A percentile compares a stretch with the other conserved stretches of the same genome.
phyloP scores from a whole-genome alignment of 2,113 vertebrate species.

The Arizona elegans region DNA sequence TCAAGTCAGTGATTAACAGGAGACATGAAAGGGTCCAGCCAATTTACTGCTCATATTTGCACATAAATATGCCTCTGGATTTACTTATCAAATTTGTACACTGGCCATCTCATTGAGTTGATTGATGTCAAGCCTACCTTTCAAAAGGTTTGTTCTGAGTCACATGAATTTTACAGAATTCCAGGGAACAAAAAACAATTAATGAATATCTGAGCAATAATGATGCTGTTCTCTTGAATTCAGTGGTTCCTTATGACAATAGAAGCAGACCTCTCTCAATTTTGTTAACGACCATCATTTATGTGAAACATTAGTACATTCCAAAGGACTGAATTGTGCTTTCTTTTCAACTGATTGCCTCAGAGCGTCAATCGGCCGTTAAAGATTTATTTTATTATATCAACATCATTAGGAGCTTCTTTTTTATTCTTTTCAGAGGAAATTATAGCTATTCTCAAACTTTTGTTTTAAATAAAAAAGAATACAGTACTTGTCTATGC shows the following conservation, averaged over 20 bases:
- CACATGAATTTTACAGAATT: background rate
- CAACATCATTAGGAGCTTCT: conserved; percentile 24
- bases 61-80: background rate
- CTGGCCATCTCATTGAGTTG: background rate
- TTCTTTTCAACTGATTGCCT: background rate
- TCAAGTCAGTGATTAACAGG: background rate
- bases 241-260: background rate
- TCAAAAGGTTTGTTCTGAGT: background rate
- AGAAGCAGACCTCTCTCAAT: background rate
- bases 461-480: conserved; percentile 38
- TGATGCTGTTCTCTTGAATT: background rate
- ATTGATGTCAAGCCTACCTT: background rate
- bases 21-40: background rate
- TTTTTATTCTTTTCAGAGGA: conserved; percentile 34
- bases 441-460: conserved; percentile 45
- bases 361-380: background rate
- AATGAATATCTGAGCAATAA: background rate
- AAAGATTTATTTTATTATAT: background rate
- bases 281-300: background rate
- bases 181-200: background rate
- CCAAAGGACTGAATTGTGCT: background rate
- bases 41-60: background rate
- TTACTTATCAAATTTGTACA: background rate
- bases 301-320: conserved; percentile 4
- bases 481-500: conserved; percentile 17